Evolutionary conservation across 1,140 invertebrate genomes (phyloP), one percentile per base, ranked within the genome.

Genomic region (Trigoniulus corallinus): DNA sequence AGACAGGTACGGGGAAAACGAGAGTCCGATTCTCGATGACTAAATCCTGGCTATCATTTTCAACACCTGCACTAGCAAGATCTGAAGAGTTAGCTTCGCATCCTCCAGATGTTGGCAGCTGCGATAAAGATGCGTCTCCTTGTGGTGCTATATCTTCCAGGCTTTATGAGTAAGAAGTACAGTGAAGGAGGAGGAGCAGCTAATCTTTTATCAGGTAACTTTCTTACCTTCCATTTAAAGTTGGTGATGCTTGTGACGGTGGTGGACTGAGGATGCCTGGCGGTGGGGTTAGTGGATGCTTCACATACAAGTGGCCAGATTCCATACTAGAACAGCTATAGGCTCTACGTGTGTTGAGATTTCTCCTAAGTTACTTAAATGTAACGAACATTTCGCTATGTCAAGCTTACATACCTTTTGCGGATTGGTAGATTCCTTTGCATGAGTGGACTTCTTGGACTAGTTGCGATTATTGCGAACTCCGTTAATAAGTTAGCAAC

Each of bases 391-490:
- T 15, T 34, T 34, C 15, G 29, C 29, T 34, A n/a, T n/a, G n/a
- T n/a, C n/a, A n/a, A n/a, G n/a, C n/a, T n/a, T 44, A 27, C 18
- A 39, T 50, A 60, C 59, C 58, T 56, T 60, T 61, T 62, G 41
- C 56, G 52, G 41, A 59, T 59, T 37, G 58, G 61, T 23, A 62
- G 52, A 48, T 57, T 58, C 27, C 56, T 62, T 46, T 65, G 63
- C 53, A 69, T 54, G 7, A 69, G 53, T 25, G 67, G 67, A 59
- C 67, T 69, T 52, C 66, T 62, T 23, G 67, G 67, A 34, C 67
- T 62, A n/a, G 67, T 69, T 15, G 67, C 67, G 37, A 69, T 65
- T 18, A 64, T 64, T 4, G 67, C 67, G 49, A 69, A 61, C 52
- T 69, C 61, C 48, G 57, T 58, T 4, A 66, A 56, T 24, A 55